phyloP scores from a whole-genome alignment of 2,888 invertebrate species.

The Coenonympha arcania region DNA sequence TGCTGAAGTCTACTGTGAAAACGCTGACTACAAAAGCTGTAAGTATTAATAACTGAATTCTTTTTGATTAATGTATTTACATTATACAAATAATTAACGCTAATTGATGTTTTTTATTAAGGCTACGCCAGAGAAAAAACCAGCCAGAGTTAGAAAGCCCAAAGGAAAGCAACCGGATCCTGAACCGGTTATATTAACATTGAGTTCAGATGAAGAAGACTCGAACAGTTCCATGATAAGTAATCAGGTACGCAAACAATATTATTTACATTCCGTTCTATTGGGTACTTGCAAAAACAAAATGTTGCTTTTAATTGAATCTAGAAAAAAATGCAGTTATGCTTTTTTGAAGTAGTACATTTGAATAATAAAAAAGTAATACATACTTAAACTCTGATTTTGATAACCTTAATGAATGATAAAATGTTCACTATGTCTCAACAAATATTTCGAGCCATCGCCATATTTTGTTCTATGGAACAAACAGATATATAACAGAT shows the following conservation, averaged over 20 bases:
- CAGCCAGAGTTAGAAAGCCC: conserved; percentile 65
- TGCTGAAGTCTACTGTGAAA: conserved; percentile 58
- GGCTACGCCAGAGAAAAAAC: conserved; percentile 59
- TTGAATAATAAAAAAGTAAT: too few relatives aligned
- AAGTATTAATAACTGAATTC: conserved; percentile 34
- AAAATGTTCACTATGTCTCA: too few relatives aligned
- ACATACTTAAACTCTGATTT: too few relatives aligned
- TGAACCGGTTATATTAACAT: conserved; percentile 79
- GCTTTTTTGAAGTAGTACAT: too few relatives aligned
- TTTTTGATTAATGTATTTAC: neutral
- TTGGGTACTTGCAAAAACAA: too few relatives aligned
- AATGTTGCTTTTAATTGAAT: too few relatives aligned
- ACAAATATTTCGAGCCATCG: too few relatives aligned
- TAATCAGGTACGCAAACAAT: conserved; percentile 48
- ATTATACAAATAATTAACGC: neutral
- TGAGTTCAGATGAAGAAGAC: conserved; percentile 82
- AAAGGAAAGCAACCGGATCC: conserved; percentile 72
- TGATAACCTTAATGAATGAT: too few relatives aligned
- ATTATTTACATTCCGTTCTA: too few relatives aligned
- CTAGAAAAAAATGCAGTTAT: too few relatives aligned
- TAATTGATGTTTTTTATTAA: conserved; percentile 5
- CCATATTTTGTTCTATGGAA: too few relatives aligned
- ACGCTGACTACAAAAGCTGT: conserved; percentile 49
- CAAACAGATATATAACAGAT: too few relatives aligned
- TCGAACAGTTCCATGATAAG: conserved; percentile 67